These are phyloP conservation scores for Sinentomon sp. DNA, from an alignment of 2,888 invertebrate species.

Conservation along the genomic window DNA sequence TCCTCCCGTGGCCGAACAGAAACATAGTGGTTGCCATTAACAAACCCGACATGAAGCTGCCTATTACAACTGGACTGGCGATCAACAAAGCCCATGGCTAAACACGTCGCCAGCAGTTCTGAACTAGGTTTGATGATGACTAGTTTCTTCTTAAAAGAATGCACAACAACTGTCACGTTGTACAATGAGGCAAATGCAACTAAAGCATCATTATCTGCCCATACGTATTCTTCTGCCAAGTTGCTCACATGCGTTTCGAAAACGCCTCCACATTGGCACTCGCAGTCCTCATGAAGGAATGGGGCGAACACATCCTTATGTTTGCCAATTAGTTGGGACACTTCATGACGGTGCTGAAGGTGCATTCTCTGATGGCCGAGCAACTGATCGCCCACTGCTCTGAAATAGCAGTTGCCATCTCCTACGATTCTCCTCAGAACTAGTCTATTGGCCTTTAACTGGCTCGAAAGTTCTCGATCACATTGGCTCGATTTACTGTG, in stretches of 20 bases:
- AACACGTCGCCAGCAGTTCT: too few relatives aligned
- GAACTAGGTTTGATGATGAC: too few relatives aligned
- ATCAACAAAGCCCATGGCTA: too few relatives aligned
- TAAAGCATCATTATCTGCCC: conserved; percentile 26
- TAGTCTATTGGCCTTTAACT: too few relatives aligned
- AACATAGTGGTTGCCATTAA: conserved; percentile 23
- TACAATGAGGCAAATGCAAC: conserved; percentile 25
- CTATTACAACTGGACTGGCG: too few relatives aligned
- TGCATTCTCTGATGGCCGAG: conserved; percentile 24
- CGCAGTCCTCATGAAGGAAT: conserved; percentile 25
- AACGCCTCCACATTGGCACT: too few relatives aligned
- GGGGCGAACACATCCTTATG: conserved; percentile 24
- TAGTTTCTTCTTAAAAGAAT: conserved; percentile 23
- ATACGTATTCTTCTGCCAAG: too few relatives aligned
- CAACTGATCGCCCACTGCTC: conserved; percentile 25
- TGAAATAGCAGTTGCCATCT: conserved; percentile 26
- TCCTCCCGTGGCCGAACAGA: conserved; percentile 21
- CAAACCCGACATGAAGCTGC: conserved; percentile 23
- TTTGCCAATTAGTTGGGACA: conserved; percentile 23
- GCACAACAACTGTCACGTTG: conserved; percentile 23
- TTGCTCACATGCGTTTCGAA: too few relatives aligned
- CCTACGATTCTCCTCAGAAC: too few relatives aligned
- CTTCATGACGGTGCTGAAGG: conserved; percentile 22
- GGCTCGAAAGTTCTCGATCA: too few relatives aligned
- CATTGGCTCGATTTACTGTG: too few relatives aligned